phyloP scores from a whole-genome alignment of 2,797 vertebrate species.

The Cyprinella venusta region DNA sequence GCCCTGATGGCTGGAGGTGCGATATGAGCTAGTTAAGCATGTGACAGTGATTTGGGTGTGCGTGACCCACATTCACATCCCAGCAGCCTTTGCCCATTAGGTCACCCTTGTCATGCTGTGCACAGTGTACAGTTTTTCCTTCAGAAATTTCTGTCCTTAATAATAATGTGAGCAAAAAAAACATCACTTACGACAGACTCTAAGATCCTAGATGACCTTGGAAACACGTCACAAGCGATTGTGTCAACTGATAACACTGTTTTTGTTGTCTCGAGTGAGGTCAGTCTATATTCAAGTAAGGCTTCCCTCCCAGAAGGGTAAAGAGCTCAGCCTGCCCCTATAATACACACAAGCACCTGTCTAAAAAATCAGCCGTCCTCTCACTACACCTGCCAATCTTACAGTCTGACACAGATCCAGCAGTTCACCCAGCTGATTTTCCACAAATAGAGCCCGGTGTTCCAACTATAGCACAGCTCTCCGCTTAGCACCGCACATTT shows the following conservation, averaged over 20 bases:
- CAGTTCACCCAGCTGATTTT: slow-evolving; percentile 61
- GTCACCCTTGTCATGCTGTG: slow-evolving; percentile 46
- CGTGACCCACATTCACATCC: slow-evolving; percentile 78
- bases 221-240: slow-evolving; percentile 42
- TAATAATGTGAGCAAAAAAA: slow-evolving; percentile 8
- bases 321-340: slow-evolving; percentile 13
- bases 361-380: slow-evolving; percentile 58
- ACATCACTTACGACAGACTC: background rate
- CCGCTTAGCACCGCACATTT: slow-evolving; percentile 61
- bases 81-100: slow-evolving; percentile 48
- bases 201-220: slow-evolving; percentile 39
- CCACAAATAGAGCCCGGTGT: slow-evolving; percentile 68
- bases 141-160: background rate
- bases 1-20: slow-evolving; percentile 76
- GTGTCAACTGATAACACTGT: slow-evolving; percentile 64
- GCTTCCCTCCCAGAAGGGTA: slow-evolving; percentile 25
- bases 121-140: background rate
- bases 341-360: slow-evolving; percentile 69
- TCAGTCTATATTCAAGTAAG: slow-evolving; percentile 42
- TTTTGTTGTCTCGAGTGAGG: slow-evolving; percentile 59
- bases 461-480: slow-evolving; percentile 69
- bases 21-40: slow-evolving; percentile 80
- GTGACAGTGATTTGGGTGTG: slow-evolving; percentile 75
- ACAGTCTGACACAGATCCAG: slow-evolving; percentile 72
- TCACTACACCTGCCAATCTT: slow-evolving; percentile 55